Evolutionary conservation across 1,140 invertebrate genomes (phyloP), one percentile per base, ranked within the genome.

Genomic region (Drosophila littoralis): DNA sequence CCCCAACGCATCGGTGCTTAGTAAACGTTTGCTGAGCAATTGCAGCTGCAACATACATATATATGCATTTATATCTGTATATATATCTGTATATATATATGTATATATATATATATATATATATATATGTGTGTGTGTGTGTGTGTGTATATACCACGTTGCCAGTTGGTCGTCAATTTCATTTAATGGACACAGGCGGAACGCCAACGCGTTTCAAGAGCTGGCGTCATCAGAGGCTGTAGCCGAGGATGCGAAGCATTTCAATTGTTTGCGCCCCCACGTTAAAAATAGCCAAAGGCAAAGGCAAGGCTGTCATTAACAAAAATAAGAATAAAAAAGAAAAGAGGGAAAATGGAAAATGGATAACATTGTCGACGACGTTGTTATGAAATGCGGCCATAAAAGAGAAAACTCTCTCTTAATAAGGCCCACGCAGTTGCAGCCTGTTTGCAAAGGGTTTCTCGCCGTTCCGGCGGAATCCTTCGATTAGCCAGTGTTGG

Each of bases 301-400:
- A 67, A 77, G 42, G 58, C 63, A 43, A 67, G 74, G 48, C 81
- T 83, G 81, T 77, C 77, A 83, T 81, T 83, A 80, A 77, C 81
- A 73, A 40, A 79, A 79, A 59, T 15, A 38, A 28, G 17, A 58
- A 57, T 2, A 65, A 17, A 28, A 38, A 57, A 64, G 15, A 54
- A 7, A 52, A 36, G 1, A 22, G 1, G n/a, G 2, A 51, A 13
- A 17, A 46, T 2, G 15, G 15, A 10, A 46, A 46, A 42, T n/a
- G n/a, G 6, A 10, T 13, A 42, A n/a, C 38, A 10, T 36, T 69
- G 55, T 32, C 55, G 40, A 17, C 38, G 17, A 40, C 9, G 38
- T 10, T 43, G 7, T 51, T 61, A 69, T 72, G 69, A 55, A 66
- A 65, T 65, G 48, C 38, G 51, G 33, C 42, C 48, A 33, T 9